Evolutionary conservation across 2,797 vertebrate species (phyloP).

Genomic region (Eulemur albifrons): DNA sequence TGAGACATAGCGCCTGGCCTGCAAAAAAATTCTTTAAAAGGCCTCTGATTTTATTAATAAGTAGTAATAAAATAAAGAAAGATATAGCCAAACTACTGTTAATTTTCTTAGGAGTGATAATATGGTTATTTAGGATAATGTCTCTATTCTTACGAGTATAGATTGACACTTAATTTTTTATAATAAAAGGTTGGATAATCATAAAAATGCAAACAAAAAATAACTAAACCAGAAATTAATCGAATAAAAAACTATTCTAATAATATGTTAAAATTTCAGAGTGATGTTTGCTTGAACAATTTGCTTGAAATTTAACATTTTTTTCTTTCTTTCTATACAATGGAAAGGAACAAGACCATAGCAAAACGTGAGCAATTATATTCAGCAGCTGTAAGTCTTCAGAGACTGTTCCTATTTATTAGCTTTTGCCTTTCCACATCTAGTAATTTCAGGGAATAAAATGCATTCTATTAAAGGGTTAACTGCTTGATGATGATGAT

Average conservation of each 20-base stretch:
- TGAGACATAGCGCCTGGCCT: too few species aligned
- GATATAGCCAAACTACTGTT: neutral
- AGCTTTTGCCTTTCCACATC: neutral
- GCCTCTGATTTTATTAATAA: constrained; percentile 5
- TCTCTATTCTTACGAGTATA: neutral
- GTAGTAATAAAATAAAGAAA: neutral
- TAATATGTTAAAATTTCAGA: neutral
- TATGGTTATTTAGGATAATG: neutral
- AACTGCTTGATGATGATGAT: neutral
- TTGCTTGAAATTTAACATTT: neutral
- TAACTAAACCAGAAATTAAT: neutral
- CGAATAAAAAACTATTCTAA: constrained; percentile 11
- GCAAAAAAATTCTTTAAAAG: neutral
- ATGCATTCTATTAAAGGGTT: neutral
- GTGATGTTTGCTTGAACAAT: neutral
- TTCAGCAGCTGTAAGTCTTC: neutral
- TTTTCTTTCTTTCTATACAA: neutral
- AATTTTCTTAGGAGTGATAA: neutral
- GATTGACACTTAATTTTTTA: neutral
- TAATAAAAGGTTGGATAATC: neutral
- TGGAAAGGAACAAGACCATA: neutral
- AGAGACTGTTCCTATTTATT: neutral
- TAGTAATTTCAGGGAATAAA: neutral
- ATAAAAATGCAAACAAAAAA: neutral
- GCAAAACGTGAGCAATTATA: neutral